A percentile compares a stretch with the other conserved stretches of the same genome.
phyloP scores from a whole-genome alignment of 1,140 invertebrate species.

The Triops longicaudatus region DNA sequence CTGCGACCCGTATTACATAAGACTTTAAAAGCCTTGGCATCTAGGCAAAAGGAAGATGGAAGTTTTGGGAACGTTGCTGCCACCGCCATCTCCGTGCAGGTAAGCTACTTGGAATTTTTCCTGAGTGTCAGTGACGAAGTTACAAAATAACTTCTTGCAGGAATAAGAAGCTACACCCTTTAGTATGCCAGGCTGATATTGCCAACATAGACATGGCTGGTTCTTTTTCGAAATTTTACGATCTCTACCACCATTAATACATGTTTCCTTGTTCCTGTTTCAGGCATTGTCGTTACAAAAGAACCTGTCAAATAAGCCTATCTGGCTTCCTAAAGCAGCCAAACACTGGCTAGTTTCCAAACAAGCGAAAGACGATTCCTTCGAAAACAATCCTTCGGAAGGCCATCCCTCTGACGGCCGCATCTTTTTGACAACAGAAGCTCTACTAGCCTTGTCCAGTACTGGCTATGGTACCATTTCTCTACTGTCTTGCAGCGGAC shows the following conservation, averaged over 20 bases:
- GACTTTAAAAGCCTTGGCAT: constrained; percentile 61
- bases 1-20: constrained; percentile 46
- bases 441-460: constrained; percentile 57
- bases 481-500: not conserved
- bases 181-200: too few relatives aligned
- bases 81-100: constrained; percentile 68
- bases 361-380: constrained; percentile 65
- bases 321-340: constrained; percentile 49
- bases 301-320: constrained; percentile 29
- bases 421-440: constrained; percentile 59
- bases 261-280: not conserved
- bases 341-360: constrained; percentile 57
- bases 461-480: constrained; percentile 4
- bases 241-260: too few relatives aligned
- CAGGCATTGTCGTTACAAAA: constrained; percentile 52
- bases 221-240: too few relatives aligned
- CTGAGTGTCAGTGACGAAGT: not conserved
- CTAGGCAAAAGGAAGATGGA: constrained; percentile 64
- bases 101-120: constrained; percentile 31
- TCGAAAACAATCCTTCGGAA: constrained; percentile 46
- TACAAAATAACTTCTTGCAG: not conserved
- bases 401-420: too few relatives aligned
- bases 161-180: too few relatives aligned
- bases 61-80: constrained; percentile 69
- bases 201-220: too few relatives aligned